phyloP scores from a whole-genome alignment of 2,113 vertebrate genomes.

The Neofelis nebulosa region DNA sequence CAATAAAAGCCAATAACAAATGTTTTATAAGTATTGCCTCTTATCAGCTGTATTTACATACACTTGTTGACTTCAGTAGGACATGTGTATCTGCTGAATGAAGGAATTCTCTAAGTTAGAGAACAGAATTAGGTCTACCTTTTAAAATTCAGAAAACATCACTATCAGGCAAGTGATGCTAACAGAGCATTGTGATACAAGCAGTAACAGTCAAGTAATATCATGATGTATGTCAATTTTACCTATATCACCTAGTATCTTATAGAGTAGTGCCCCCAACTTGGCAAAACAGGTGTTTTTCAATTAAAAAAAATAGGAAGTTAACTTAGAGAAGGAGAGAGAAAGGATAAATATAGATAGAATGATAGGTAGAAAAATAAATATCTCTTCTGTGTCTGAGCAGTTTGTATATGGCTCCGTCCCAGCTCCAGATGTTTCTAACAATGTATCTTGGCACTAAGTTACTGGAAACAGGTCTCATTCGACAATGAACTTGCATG shows the following conservation, averaged over 20 bases:
- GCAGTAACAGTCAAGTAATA: constrained; percentile 63
- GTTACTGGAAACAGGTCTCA: not conserved
- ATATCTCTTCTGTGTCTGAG: not conserved
- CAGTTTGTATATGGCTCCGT: not conserved
- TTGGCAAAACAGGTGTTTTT: not conserved
- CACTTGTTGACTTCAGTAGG: constrained; percentile 57
- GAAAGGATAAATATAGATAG: not conserved
- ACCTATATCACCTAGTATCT: not conserved
- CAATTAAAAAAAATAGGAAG: not conserved
- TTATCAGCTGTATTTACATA: not conserved
- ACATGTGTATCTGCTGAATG: constrained; percentile 36
- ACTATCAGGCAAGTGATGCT: constrained; percentile 71
- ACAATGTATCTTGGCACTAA: not conserved
- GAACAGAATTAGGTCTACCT: constrained; percentile 66
- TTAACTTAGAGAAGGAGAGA: not conserved
- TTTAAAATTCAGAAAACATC: constrained; percentile 73
- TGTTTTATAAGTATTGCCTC: constrained; percentile 64
- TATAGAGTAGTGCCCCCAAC: not conserved
- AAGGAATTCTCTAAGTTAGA: constrained; percentile 66
- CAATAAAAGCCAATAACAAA: constrained; percentile 72
- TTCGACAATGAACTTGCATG: not conserved
- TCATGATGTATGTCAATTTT: not conserved
- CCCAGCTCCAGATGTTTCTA: not conserved
- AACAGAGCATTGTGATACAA: constrained; percentile 53
- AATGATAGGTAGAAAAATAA: not conserved